Evolutionary conservation across 2,888 invertebrate species (phyloP).

Genomic region (Muscina levida): DNA sequence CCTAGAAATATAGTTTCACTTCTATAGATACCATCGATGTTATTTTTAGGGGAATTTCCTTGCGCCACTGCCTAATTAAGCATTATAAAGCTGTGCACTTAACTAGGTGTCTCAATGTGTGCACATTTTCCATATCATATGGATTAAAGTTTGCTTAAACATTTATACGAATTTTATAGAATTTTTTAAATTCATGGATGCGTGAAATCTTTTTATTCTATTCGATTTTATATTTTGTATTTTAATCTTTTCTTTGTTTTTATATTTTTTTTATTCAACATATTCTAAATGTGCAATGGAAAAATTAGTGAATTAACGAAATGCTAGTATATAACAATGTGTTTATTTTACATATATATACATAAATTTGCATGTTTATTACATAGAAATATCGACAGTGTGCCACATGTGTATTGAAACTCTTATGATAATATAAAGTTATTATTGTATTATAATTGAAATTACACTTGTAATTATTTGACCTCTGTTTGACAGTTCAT

Average conservation of each 20-base stretch:
- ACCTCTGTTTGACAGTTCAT: no score
- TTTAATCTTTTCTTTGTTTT: slow-evolving; percentile 3
- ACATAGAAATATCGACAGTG: no score
- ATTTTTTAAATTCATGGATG: neutral
- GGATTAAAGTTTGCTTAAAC: neutral
- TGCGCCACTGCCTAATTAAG: no score
- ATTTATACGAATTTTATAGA: neutral
- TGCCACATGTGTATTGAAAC: neutral
- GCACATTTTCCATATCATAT: no score
- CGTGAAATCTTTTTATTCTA: slow-evolving; percentile 16
- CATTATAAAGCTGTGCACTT: no score
- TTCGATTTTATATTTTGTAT: neutral
- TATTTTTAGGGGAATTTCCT: no score
- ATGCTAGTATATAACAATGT: slow-evolving; percentile 6
- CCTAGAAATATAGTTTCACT: no score
- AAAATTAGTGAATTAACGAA: neutral
- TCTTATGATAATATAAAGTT: no score
- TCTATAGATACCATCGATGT: no score
- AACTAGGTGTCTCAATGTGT: no score
- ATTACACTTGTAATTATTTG: no score
- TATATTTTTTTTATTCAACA: slow-evolving; percentile 39
- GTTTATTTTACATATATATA: neutral
- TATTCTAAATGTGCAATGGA: slow-evolving; percentile 47
- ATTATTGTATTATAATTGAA: no score
- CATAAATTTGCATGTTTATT: neutral